Conservation (phyloP, 2,113 vertebrate species). For the Tursiops truncatus region DNA sequence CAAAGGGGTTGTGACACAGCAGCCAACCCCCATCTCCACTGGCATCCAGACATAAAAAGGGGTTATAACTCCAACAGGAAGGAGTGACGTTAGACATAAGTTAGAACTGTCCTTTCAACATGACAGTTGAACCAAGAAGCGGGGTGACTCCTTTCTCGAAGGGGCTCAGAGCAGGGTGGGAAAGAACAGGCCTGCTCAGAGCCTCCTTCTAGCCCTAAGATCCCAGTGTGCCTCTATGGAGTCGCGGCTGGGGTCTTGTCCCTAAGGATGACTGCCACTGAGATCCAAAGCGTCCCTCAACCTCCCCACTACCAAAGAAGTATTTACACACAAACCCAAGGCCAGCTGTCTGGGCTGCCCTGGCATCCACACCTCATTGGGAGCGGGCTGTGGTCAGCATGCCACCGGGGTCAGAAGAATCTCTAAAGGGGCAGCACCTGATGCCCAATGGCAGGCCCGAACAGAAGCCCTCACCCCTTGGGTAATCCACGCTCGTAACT, state of each 20-base stretch:
- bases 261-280: background rate
- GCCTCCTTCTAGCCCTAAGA: background rate
- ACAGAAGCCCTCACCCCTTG: background rate
- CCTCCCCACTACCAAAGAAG: background rate
- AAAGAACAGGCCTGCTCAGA: background rate
- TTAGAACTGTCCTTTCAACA: background rate
- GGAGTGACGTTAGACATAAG: background rate
- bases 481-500: background rate
- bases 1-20: background rate
- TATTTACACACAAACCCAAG: background rate
- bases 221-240: background rate
- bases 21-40: background rate
- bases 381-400: too few species aligned
- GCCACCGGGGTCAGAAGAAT: background rate
- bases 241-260: background rate
- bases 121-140: background rate
- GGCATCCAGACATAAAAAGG: background rate
- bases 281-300: background rate
- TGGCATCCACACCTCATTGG: background rate
- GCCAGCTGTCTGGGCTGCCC: background rate
- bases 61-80: background rate
- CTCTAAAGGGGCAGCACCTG: background rate
- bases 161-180: background rate
- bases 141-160: background rate
- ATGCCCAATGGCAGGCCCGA: background rate